phyloP scores from a whole-genome alignment of 2,113 vertebrate genomes.

The Indri indri region DNA sequence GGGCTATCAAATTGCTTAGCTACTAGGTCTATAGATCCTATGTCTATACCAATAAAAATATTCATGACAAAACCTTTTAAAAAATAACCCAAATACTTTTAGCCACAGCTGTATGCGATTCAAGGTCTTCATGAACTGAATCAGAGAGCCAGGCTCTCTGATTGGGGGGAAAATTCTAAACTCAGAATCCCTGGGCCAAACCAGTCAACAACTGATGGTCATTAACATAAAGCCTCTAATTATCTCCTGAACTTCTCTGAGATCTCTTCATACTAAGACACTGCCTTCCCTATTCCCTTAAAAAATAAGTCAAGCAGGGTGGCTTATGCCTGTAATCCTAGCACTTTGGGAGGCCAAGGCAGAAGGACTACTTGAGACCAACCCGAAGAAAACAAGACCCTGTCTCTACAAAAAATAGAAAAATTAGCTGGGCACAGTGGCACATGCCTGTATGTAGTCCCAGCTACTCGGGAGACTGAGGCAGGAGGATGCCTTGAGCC shows the following conservation, averaged over 20 bases:
- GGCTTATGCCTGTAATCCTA: neutral
- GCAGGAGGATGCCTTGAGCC: too few relatives aligned
- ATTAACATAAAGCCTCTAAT: neutral
- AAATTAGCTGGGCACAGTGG: too few relatives aligned
- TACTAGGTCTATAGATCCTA: neutral
- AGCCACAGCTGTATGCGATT: neutral
- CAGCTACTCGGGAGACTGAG: too few relatives aligned
- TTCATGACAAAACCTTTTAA: neutral
- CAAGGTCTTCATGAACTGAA: neutral
- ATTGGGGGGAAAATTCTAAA: neutral
- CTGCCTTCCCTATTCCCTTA: neutral
- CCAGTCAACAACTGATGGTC: neutral
- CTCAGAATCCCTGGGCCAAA: neutral
- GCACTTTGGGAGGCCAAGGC: neutral
- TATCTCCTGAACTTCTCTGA: neutral
- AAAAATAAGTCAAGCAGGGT: neutral
- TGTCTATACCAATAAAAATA: neutral
- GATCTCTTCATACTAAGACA: neutral
- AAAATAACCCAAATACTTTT: neutral
- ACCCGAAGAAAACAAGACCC: neutral
- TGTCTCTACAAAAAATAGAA: too few relatives aligned
- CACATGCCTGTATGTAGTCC: too few relatives aligned
- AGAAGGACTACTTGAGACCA: neutral
- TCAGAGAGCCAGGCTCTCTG: neutral
- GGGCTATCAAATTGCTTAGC: constrained; percentile 49